Conservation (phyloP, 2,888 invertebrate genomes). For the Drosophila meridiana region DNA sequence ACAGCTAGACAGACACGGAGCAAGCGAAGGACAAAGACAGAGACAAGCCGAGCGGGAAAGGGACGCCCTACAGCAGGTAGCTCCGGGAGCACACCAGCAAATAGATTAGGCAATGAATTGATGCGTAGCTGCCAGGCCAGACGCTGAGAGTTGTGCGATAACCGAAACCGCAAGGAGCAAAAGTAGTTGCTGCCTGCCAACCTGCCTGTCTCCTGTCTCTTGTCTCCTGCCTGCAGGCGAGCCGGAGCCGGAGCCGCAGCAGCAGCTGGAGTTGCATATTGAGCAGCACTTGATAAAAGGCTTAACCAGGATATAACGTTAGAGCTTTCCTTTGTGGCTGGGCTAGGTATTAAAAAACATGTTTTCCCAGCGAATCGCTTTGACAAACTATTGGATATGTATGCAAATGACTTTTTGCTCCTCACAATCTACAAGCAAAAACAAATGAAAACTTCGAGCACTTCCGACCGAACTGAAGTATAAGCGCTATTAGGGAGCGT, state of each 20-base stretch:
- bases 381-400: slow-evolving; percentile 66
- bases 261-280: slow-evolving; percentile 63
- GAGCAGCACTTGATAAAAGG: slow-evolving; percentile 77
- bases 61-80: slow-evolving; percentile 34
- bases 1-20: slow-evolving; percentile 31
- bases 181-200: slow-evolving; percentile 51
- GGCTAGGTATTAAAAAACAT: slow-evolving; percentile 46
- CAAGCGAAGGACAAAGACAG: slow-evolving; percentile 10
- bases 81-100: slow-evolving; percentile 59
- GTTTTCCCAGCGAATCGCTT: slow-evolving; percentile 64
- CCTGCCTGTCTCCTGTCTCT: slow-evolving; percentile 9
- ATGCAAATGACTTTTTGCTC: slow-evolving; percentile 61
- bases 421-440: slow-evolving; percentile 48
- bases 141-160: slow-evolving; percentile 73
- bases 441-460: slow-evolving; percentile 50
- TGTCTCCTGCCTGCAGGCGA: slow-evolving; percentile 18
- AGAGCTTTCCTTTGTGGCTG: slow-evolving; percentile 53
- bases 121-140: slow-evolving; percentile 77
- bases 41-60: not conserved
- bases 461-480: slow-evolving; percentile 13
- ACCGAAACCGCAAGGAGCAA: slow-evolving; percentile 66
- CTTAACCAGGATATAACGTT: slow-evolving; percentile 73
- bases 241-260: slow-evolving; percentile 12
- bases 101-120: slow-evolving; percentile 79
- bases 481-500: slow-evolving; percentile 20